Evolutionary conservation across 2,888 invertebrate species (phyloP), one percentile per base, ranked within the genome.

Genomic region (Phasia obesa): DNA sequence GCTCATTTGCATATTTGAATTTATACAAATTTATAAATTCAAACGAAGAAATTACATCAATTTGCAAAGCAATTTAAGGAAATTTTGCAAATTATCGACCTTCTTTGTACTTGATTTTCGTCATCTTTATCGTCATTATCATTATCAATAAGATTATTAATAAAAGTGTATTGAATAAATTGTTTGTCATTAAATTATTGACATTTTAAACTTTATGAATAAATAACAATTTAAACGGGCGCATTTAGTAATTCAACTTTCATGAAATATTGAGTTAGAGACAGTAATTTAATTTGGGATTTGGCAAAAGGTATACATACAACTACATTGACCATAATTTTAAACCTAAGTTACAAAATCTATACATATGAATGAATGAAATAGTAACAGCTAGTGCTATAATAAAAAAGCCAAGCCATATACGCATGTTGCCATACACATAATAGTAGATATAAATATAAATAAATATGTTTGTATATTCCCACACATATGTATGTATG

Each of bases 1-100:
- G 21, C 70, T 73, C 79, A 79, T 73, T 79, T 67, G 73, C 73
- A 79, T 60, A 31, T 60, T 67, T 60, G 38, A 71, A 19, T 60
- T 38, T 38, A 35, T 47, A 57, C 13, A 47, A 11, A 35, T 35
- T 62, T 27, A 23, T 13, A 31, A 49, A 49, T 49, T 35, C 35
- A 71, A 71, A 60, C 49, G 15, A 4, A 25, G 25, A 51, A 23
- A 44, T 62, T 35, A 31, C 60, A 60, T 53, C 13, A 69, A 69
- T 62, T 76, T 76, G 17, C 35, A 31, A 69, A 17, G 31, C 17
- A 60, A 53, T 44, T 69, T 53, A 15, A 21, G 13, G 9, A 31
- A 62, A 60, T 19, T 47, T 75, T 75, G 13, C 35, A 47, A 74
- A 65, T 75, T 53, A 53, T 69, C 57, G 49, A 17, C 23, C 23